phyloP scores from a whole-genome alignment of 2,113 vertebrate species.

The Dromas ardeola region DNA sequence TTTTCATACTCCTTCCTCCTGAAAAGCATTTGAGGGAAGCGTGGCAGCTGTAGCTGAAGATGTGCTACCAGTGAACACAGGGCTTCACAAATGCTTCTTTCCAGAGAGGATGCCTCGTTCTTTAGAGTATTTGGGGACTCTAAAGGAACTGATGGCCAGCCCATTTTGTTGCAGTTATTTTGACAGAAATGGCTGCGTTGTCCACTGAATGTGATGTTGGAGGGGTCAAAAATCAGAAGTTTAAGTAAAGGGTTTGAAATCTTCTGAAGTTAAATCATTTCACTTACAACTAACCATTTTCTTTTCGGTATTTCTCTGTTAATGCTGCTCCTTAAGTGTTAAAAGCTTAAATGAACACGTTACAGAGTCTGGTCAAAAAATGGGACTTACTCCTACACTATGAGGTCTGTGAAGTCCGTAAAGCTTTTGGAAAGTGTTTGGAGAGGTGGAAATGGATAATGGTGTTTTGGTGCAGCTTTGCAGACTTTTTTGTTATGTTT shows the following conservation, averaged over 20 bases:
- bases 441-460: background rate
- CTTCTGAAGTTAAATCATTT: background rate
- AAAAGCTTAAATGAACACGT: background rate
- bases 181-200: rapidly evolving
- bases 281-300: background rate
- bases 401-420: background rate
- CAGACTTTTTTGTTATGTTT: background rate
- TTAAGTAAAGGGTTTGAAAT: background rate
- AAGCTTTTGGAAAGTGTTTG: background rate
- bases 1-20: background rate
- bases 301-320: background rate
- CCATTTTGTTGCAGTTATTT: background rate
- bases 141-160: background rate
- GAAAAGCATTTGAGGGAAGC: background rate
- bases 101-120: background rate
- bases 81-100: background rate
- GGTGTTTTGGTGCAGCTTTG: background rate
- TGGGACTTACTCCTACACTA: too few species aligned
- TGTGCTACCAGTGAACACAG: background rate
- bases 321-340: background rate
- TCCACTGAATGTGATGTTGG: background rate
- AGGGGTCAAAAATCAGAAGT: background rate
- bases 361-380: background rate
- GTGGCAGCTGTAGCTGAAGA: too few species aligned
- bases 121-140: background rate